phyloP scores from a whole-genome alignment of 2,113 vertebrate genomes.

The Ornithorhynchus anatinus region DNA sequence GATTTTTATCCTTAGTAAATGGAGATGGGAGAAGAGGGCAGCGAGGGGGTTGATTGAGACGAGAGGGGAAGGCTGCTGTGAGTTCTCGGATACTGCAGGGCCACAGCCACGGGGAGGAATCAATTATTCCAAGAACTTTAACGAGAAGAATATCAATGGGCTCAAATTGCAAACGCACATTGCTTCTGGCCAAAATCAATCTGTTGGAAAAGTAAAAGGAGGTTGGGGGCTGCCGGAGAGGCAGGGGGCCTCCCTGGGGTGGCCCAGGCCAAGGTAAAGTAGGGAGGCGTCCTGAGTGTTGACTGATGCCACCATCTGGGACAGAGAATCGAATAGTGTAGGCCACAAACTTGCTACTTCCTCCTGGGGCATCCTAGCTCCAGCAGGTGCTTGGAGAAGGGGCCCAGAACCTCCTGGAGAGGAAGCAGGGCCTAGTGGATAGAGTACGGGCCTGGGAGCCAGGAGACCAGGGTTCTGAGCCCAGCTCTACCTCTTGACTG shows the following conservation, averaged over 20 bases:
- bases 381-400: too few species aligned
- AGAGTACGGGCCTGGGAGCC: too few species aligned
- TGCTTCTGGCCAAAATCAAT: slow-evolving; percentile 13
- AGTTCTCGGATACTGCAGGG: not conserved
- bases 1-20: slow-evolving; percentile 19
- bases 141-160: slow-evolving; percentile 1
- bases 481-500: too few species aligned
- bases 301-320: too few species aligned
- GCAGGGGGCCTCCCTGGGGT: not conserved
- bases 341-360: too few species aligned
- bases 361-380: too few species aligned
- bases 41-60: not conserved
- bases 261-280: too few species aligned
- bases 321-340: too few species aligned
- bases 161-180: not conserved
- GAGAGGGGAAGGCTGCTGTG: not conserved
- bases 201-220: not conserved
- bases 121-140: slow-evolving; percentile 17
- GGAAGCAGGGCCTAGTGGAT: too few species aligned
- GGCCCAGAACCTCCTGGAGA: too few species aligned
- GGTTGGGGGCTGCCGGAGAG: not conserved
- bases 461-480: too few species aligned
- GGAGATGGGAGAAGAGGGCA: not conserved
- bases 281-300: too few species aligned
- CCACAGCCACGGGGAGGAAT: not conserved